phyloP scores from a whole-genome alignment of 2,113 vertebrate species.

The Odontophorus gujanensis region DNA sequence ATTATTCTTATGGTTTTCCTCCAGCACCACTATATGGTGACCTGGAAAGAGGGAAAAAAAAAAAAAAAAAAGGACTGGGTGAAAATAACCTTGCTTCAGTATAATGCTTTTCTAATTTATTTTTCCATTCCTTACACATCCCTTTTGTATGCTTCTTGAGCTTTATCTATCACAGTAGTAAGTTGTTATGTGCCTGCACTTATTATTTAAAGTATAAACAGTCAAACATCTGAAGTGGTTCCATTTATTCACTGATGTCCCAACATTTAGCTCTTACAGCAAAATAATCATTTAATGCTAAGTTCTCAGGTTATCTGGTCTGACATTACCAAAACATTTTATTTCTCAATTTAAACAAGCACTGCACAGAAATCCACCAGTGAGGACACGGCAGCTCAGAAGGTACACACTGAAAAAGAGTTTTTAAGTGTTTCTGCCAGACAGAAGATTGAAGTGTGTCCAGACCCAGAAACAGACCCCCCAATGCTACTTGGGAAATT shows the following conservation, averaged over 20 bases:
- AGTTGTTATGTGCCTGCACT: not conserved
- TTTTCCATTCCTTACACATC: not conserved
- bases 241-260: not conserved
- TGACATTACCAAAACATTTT: not conserved
- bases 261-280: not conserved
- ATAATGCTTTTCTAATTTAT: not conserved
- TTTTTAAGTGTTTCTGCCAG: not conserved
- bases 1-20: not conserved
- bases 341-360: not conserved
- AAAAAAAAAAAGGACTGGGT: not conserved
- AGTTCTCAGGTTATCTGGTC: not conserved
- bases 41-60: not conserved
- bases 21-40: not conserved
- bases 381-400: not conserved
- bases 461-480: not conserved
- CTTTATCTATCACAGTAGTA: not conserved
- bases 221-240: not conserved
- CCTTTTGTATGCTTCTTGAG: not conserved
- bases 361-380: not conserved
- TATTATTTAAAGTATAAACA: not conserved
- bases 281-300: not conserved
- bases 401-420: not conserved
- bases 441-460: not conserved
- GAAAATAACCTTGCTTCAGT: not conserved
- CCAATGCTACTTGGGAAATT: not conserved